Evolutionary conservation across 2,888 invertebrate species (phyloP), one percentile per base, ranked within the genome.

Genomic region (Gonocerus acuteangulatus): DNA sequence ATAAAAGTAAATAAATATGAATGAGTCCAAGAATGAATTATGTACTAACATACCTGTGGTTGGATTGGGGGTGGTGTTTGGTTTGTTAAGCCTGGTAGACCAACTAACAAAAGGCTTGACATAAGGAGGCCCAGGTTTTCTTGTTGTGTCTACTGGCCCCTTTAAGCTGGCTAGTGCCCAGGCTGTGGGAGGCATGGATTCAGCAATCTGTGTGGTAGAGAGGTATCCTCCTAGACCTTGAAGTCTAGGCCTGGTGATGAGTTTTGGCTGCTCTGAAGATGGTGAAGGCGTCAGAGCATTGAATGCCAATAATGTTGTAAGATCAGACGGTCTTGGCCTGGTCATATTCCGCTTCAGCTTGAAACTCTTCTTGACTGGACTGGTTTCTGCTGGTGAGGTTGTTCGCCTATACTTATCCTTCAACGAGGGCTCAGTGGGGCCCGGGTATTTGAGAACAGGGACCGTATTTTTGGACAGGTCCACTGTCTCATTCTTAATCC

Each of bases 91-190:
- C 48, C 62, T 60, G 27, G 62, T 58, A 0, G 66, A 66, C 66
- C 66, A 66, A 44, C 11, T 56, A 44, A 48, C 54, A 18, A 65
- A 48, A 4, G 65, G 65, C 42, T 64, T 65, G 13, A 62, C 48
- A n/a, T 18, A n/a, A 9, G 51, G 59, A 16, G 60, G 42, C 2
- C 34, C 22, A 0, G 48, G 45, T n/a, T 7, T 16, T 13, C n/a
- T 60, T 2, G 21, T 34, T 2, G 47, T 11, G n/a, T 51, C 36
- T 13, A 49, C 21, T 32, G 42, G 60, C 27, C 48, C 61, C 47
- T 36, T 45, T 7, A 64, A 56, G 44, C 62, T 59, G 18, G 64
- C 62, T 4, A 60, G 16, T 2, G 64, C 64, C 64, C 60, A 65
- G 13, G 62, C 64, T 18, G 64, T 65, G 2, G 64, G 62, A 1